Conservation (phyloP, 2,113 vertebrate species). For the Jacana jacana region DNA sequence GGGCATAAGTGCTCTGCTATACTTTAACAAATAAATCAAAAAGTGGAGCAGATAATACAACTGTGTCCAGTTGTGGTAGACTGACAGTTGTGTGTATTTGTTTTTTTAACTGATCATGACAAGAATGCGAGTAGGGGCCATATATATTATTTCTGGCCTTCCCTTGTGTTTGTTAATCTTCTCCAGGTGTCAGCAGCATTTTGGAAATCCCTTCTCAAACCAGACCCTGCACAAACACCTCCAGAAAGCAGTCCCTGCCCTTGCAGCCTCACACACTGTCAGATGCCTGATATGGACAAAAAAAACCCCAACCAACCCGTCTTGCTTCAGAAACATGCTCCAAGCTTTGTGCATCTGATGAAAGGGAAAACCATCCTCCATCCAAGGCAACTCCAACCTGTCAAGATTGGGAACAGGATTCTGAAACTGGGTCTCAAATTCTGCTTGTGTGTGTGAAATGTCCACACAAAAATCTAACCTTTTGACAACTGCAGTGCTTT, state of each 20-base stretch:
- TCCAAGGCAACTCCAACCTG: not conserved
- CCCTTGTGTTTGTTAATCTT: constrained; percentile 13
- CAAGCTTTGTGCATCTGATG: not conserved
- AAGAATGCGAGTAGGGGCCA: constrained; percentile 22
- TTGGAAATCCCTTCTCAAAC: not conserved
- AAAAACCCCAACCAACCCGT: not conserved
- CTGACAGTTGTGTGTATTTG: constrained; percentile 13
- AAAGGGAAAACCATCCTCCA: not conserved
- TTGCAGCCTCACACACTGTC: not conserved
- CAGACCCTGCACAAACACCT: not conserved
- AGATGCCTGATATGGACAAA: not conserved
- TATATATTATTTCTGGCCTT: constrained; percentile 26
- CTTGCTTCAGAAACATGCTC: not conserved
- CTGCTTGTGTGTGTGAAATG: not conserved
- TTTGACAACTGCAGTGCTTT: not conserved
- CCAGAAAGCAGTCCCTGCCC: not conserved
- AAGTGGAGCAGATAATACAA: constrained; percentile 45
- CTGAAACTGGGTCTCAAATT: not conserved
- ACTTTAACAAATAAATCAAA: constrained; percentile 60
- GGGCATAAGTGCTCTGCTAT: constrained; percentile 1
- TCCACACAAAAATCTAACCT: accelerated
- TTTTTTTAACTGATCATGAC: constrained; percentile 49
- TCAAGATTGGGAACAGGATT: not conserved
- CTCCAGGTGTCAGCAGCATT: not conserved
- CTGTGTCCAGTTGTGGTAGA: constrained; percentile 19